Conservation (phyloP, 1,140 invertebrate genomes). For the Ridgeia piscesae region DNA sequence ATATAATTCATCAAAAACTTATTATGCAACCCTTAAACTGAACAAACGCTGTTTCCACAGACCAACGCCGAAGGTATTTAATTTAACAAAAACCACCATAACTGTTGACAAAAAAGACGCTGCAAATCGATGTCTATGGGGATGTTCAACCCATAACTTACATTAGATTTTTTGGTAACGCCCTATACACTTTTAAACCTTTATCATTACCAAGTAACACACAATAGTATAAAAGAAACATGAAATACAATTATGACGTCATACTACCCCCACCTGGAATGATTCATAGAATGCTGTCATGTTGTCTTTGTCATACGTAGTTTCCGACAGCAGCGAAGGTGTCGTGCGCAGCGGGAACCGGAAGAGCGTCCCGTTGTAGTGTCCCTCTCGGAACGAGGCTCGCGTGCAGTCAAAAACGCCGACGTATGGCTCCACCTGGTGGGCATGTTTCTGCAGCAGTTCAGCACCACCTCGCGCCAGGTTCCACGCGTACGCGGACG, state of each 20-base stretch:
- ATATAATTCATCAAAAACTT: no score
- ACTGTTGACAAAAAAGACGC: no score
- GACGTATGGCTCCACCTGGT: constrained; percentile 30
- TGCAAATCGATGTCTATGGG: no score
- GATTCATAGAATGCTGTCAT: constrained; percentile 31
- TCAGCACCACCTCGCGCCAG: constrained; percentile 15
- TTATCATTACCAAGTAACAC: no score
- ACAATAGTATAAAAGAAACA: no score
- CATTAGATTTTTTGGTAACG: no score
- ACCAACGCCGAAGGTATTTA: no score
- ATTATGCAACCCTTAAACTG: no score
- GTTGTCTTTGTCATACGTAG: constrained; percentile 28
- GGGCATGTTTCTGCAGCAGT: constrained; percentile 16
- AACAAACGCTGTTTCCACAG: no score
- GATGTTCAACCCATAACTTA: no score
- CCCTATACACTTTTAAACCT: no score
- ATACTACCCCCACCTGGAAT: background rate
- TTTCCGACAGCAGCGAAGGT: constrained; percentile 15
- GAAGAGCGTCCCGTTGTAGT: constrained; percentile 40
- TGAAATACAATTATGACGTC: background rate
- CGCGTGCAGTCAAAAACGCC: constrained; percentile 31
- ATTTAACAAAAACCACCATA: no score
- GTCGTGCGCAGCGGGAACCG: constrained; percentile 31
- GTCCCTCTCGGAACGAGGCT: constrained; percentile 30
- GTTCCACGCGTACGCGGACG: constrained; percentile 14